A percentile compares a stretch with the other conserved stretches of the same genome.
These are phyloP conservation scores for Pemphigus obesinymphae DNA, from an alignment of 1,140 invertebrate genomes.

Conservation along the genomic window DNA sequence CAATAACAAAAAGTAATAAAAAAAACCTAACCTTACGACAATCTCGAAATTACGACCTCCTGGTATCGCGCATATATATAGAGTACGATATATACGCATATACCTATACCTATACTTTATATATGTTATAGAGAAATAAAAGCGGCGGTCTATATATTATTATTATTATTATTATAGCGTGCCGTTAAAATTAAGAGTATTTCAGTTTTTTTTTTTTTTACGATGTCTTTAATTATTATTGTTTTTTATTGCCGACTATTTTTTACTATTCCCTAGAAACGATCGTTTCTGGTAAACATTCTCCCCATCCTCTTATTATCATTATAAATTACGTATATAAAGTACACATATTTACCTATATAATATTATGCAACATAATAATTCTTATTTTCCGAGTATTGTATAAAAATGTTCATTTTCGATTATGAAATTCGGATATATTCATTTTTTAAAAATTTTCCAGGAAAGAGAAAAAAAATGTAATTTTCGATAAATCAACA, in stretches of 20 bases:
- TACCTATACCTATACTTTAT: neutral
- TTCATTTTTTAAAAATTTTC: no score
- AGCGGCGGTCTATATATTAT: neutral
- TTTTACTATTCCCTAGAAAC: neutral
- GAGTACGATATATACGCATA: no score
- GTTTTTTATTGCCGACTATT: neutral
- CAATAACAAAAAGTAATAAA: neutral
- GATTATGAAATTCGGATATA: no score
- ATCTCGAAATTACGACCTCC: neutral
- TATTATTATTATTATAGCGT: neutral
- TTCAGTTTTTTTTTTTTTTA: slow-evolving; percentile 1
- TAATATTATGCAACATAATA: no score
- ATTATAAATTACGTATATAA: no score
- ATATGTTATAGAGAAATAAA: neutral
- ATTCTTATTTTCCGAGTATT: no score
- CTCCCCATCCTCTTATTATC: neutral
- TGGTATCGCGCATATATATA: neutral
- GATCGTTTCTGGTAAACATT: neutral
- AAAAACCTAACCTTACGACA: neutral
- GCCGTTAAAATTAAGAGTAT: neutral
- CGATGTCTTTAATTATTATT: slow-evolving; percentile 2
- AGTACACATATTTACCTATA: no score
- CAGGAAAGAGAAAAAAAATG: no score
- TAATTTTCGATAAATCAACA: no score
- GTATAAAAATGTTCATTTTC: no score